Conservation (phyloP, 2,888 invertebrate species). For the Heliconius sara region DNA sequence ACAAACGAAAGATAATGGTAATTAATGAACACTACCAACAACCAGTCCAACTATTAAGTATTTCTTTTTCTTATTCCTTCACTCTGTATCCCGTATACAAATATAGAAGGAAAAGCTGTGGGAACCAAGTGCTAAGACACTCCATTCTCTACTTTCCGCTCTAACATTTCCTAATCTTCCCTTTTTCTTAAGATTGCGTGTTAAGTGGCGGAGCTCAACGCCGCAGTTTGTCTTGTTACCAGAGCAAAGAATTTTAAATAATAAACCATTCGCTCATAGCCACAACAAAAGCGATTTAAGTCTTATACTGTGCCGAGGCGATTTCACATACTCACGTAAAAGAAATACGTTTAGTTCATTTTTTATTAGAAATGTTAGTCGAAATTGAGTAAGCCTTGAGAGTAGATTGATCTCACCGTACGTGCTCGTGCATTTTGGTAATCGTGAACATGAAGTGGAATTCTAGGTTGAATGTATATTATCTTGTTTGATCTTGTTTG, state of each 20-base stretch:
- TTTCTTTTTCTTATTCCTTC: too few relatives aligned
- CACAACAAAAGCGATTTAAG: too few relatives aligned
- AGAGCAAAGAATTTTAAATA: background rate
- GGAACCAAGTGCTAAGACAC: too few relatives aligned
- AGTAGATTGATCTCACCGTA: slow-evolving; percentile 21
- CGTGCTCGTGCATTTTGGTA: slow-evolving; percentile 13
- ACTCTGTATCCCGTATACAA: too few relatives aligned
- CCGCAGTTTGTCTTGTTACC: background rate
- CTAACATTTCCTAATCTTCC: too few relatives aligned
- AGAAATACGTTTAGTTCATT: background rate
- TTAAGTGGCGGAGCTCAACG: background rate
- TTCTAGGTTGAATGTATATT: slow-evolving; percentile 4
- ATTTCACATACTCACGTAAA: background rate
- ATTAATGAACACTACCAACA: too few relatives aligned
- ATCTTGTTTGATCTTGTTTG: background rate
- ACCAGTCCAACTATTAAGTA: too few relatives aligned
- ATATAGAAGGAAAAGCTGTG: too few relatives aligned
- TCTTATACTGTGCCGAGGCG: too few relatives aligned
- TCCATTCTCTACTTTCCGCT: too few relatives aligned
- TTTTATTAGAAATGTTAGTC: slow-evolving; percentile 6
- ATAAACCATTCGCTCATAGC: background rate
- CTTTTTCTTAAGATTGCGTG: background rate
- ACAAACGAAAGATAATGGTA: too few relatives aligned
- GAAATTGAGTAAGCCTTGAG: background rate
- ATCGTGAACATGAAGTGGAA: slow-evolving; percentile 13